Evolutionary conservation across 2,888 invertebrate species (phyloP).

Genomic region (Plebejus anna): DNA sequence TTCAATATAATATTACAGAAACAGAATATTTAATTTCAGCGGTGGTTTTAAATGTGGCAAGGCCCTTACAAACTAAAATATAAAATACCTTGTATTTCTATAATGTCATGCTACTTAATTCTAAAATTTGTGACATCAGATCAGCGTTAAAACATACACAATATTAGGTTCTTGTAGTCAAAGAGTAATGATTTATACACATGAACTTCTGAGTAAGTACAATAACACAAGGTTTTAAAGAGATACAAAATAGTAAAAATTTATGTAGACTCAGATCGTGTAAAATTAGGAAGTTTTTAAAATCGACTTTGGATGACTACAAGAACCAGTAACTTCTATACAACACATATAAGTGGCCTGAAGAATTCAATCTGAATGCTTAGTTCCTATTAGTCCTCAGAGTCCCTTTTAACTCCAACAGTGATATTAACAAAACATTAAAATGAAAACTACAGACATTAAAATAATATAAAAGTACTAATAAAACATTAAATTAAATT

Average conservation of each 20-base stretch:
- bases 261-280: neutral
- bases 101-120: neutral
- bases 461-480: neutral
- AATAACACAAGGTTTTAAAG: neutral
- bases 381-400: neutral
- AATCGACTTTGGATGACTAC: neutral
- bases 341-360: neutral
- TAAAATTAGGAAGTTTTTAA: neutral
- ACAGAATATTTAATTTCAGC: neutral
- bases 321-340: neutral
- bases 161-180: neutral
- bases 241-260: neutral
- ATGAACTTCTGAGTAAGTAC: too few species aligned
- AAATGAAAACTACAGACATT: neutral
- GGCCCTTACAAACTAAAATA: constrained; percentile 12
- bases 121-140: neutral
- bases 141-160: neutral
- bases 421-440: neutral
- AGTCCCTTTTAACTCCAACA: neutral
- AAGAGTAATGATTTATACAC: neutral
- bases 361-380: neutral
- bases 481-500: neutral
- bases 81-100: neutral
- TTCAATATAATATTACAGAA: neutral
- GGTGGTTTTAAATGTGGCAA: constrained; percentile 25